A percentile compares a stretch with the other conserved stretches of the same genome.
These are phyloP conservation scores for Rhingia campestris DNA, from an alignment of 2,888 invertebrate genomes.

Conservation along the genomic window DNA sequence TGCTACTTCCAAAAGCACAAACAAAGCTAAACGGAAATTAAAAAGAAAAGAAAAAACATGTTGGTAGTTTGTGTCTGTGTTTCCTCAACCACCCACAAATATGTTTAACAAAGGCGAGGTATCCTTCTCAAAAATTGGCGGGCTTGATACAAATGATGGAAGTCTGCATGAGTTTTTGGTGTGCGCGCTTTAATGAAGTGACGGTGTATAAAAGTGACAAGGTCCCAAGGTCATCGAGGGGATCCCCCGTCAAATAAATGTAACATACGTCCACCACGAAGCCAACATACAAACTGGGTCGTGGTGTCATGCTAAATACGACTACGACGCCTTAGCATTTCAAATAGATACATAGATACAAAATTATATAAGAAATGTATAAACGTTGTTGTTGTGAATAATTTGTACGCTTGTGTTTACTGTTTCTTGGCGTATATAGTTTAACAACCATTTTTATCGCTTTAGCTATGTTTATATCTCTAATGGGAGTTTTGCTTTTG, in stretches of 20 bases:
- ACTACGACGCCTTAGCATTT: neutral
- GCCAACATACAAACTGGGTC: neutral
- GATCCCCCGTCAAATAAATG: neutral
- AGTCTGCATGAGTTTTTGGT: neutral
- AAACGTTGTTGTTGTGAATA: neutral
- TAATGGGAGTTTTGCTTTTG: slow-evolving; percentile 19
- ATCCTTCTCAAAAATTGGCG: neutral
- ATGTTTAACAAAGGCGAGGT: neutral
- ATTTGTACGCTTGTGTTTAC: neutral
- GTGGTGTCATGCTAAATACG: neutral
- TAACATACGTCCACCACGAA: neutral
- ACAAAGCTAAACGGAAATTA: neutral
- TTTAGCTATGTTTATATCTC: slow-evolving; percentile 43
- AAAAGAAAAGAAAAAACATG: neutral
- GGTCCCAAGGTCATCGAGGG: neutral
- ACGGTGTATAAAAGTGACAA: neutral
- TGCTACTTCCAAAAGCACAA: neutral
- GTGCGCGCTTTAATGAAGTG: neutral
- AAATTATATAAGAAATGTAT: neutral
- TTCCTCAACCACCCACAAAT: slow-evolving; percentile 11
- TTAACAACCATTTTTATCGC: slow-evolving; percentile 13
- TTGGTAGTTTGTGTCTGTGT: slow-evolving; percentile 23
- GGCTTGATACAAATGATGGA: neutral
- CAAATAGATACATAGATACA: neutral
- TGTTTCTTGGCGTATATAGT: slow-evolving; percentile 8